These are phyloP conservation scores for Notiomystis cincta DNA, from an alignment of 2,113 vertebrate species.

Conservation along the genomic window DNA sequence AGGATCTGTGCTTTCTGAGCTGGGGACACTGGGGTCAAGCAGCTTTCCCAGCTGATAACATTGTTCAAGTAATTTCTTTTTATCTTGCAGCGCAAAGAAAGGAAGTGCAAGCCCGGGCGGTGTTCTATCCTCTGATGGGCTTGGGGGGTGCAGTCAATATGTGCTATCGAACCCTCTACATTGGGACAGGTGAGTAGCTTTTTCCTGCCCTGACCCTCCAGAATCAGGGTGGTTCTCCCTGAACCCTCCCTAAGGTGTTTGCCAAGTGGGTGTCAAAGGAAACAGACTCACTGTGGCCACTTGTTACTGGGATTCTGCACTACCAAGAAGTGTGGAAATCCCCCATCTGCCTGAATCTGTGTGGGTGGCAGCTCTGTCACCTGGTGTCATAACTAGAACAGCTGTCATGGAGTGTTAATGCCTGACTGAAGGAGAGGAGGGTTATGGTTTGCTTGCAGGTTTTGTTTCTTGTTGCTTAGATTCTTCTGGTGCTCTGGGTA, in stretches of 20 bases:
- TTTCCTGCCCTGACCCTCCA: neutral
- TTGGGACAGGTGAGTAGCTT: slow-evolving; percentile 87
- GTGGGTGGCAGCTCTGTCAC: neutral
- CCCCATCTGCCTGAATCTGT: neutral
- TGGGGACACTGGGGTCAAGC: neutral
- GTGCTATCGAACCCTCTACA: slow-evolving; percentile 97
- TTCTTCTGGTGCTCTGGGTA: neutral
- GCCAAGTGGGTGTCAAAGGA: neutral
- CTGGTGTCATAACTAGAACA: neutral
- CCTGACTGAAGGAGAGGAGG: neutral
- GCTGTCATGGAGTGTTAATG: neutral
- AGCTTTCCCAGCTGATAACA: slow-evolving; percentile 3
- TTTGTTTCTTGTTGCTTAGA: neutral
- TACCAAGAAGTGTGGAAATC: neutral
- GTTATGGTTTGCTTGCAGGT: neutral
- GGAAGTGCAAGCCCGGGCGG: slow-evolving; percentile 89
- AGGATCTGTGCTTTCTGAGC: neutral
- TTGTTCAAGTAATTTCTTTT: slow-evolving; percentile 17
- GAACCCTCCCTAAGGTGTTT: neutral
- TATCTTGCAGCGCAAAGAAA: slow-evolving; percentile 81
- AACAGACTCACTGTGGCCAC: neutral
- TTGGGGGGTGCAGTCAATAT: slow-evolving; percentile 88
- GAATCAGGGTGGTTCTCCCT: neutral
- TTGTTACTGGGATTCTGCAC: neutral
- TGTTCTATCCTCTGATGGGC: slow-evolving; percentile 91